A percentile compares a stretch with the other conserved stretches of the same genome.
phyloP scores from a whole-genome alignment of 2,888 invertebrate species.

The Hypomecis punctinalis region DNA sequence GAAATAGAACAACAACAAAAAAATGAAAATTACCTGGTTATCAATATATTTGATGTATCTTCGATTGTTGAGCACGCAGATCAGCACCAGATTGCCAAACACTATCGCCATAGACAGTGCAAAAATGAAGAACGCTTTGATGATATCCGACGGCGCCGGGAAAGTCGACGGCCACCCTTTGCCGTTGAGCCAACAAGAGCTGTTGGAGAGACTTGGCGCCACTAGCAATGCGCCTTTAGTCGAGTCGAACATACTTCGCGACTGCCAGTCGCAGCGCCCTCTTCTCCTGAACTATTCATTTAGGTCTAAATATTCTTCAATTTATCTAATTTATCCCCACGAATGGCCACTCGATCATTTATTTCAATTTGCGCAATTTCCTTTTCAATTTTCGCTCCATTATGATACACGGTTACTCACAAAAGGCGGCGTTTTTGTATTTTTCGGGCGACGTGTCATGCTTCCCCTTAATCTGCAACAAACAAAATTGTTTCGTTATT shows the following conservation, averaged over 20 bases:
- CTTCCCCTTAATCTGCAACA: constrained; percentile 50
- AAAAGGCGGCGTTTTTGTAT: constrained; percentile 18
- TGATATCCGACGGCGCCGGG: constrained; percentile 88
- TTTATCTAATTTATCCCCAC: constrained; percentile 54
- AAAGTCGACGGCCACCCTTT: constrained; percentile 87
- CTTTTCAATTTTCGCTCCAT: constrained; percentile 39
- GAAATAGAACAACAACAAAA: background rate
- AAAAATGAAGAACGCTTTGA: constrained; percentile 91
- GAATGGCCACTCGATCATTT: constrained; percentile 42
- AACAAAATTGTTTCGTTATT: constrained; percentile 30
- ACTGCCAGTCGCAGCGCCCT: constrained; percentile 75
- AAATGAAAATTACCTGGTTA: constrained; percentile 88
- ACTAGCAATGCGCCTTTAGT: constrained; percentile 89
- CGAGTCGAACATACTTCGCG: constrained; percentile 86
- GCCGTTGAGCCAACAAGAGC: constrained; percentile 91
- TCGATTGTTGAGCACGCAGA: constrained; percentile 93
- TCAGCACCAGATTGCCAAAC: constrained; percentile 91
- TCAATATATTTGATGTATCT: constrained; percentile 94
- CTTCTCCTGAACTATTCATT: constrained; percentile 79
- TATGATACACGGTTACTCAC: constrained; percentile 30
- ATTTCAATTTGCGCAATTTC: constrained; percentile 37
- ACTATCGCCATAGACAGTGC: constrained; percentile 91
- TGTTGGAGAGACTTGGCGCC: constrained; percentile 92
- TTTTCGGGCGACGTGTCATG: constrained; percentile 30
- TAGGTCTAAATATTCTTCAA: constrained; percentile 77